phyloP scores from a whole-genome alignment of 2,888 invertebrate species.

The Lordiphosa fenestrarum region DNA sequence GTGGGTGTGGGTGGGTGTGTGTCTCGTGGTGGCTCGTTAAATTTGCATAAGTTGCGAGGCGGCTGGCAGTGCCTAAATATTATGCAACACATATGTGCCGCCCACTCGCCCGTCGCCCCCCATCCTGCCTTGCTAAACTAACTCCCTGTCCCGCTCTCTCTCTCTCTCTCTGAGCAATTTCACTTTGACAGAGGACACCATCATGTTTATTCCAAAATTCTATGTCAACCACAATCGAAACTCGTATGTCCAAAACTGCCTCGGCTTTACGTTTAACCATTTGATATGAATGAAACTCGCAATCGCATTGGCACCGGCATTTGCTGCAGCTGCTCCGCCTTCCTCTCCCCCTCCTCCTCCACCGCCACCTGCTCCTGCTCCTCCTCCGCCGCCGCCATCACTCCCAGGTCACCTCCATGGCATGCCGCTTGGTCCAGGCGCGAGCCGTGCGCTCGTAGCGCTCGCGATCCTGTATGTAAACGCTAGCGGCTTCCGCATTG shows the following conservation, averaged over 20 bases:
- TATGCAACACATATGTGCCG: constrained; percentile 50
- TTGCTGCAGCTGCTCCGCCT: neutral
- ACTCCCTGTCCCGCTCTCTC: neutral
- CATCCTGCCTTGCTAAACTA: neutral
- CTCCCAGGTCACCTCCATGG: constrained; percentile 12
- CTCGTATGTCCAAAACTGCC: constrained; percentile 7
- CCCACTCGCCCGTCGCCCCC: too few species aligned
- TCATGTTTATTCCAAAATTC: constrained; percentile 19
- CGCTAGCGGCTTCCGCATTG: constrained; percentile 10
- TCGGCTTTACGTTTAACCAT: neutral
- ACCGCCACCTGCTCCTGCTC: neutral
- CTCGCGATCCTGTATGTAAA: constrained; percentile 9
- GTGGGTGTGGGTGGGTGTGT: constrained; percentile 4
- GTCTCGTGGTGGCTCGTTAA: constrained; percentile 50
- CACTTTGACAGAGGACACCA: constrained; percentile 13
- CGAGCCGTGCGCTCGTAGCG: constrained; percentile 8
- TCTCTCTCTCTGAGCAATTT: neutral
- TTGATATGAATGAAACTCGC: too few species aligned
- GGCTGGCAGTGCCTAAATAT: constrained; percentile 45
- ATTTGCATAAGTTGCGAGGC: constrained; percentile 64
- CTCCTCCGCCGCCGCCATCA: constrained; percentile 3
- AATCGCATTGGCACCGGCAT: neutral
- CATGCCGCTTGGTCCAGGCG: constrained; percentile 12
- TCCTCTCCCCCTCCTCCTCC: too few species aligned
- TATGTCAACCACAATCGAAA: constrained; percentile 15